A percentile compares a stretch with the other conserved stretches of the same genome.
phyloP scores from a whole-genome alignment of 1,140 invertebrate genomes.

The Apocrypta bakeri region DNA sequence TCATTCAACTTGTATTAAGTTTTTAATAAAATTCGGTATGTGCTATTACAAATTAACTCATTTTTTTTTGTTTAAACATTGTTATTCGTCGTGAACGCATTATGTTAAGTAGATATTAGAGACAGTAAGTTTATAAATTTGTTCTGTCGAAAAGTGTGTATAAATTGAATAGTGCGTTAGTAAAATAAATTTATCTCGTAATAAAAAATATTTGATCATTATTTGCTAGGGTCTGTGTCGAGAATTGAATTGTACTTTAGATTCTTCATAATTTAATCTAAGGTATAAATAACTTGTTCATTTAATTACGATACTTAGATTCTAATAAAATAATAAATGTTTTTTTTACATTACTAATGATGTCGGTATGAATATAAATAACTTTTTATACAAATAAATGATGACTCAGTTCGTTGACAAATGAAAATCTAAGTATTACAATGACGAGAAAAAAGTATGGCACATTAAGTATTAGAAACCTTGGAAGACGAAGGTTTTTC shows the following conservation, averaged over 20 bases:
- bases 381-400: not conserved
- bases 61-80: not conserved
- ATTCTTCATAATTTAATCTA: not conserved
- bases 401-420: not conserved
- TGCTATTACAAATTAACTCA: not conserved
- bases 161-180: not conserved
- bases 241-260: not conserved
- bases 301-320: not conserved
- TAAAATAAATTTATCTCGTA: not conserved
- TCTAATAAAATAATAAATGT: not conserved
- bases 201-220: not conserved
- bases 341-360: not conserved
- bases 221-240: not conserved
- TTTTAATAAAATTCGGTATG: not conserved
- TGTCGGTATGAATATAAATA: not conserved
- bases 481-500: constrained; percentile 41
- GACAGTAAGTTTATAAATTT: not conserved
- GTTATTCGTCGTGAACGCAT: not conserved
- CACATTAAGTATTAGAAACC: constrained; percentile 35
- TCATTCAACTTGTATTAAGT: constrained; percentile 29
- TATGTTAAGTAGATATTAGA: not conserved
- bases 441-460: constrained; percentile 42
- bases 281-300: not conserved
- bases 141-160: not conserved
- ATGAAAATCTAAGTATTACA: constrained; percentile 3